Conservation (phyloP, 2,113 vertebrate genomes). For the Pagrus major region DNA sequence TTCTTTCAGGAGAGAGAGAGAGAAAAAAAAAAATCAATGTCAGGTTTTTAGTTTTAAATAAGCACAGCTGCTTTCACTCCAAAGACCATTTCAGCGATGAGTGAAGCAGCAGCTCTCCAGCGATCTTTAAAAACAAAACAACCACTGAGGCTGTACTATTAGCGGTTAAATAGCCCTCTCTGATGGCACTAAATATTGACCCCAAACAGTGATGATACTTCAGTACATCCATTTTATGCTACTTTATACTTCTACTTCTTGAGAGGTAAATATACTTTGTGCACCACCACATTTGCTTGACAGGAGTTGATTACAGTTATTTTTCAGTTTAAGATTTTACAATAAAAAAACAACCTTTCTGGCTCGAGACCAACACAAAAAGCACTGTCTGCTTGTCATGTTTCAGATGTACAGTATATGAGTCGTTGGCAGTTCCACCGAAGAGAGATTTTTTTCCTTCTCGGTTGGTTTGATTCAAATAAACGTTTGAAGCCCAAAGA, state of each 20-base stretch:
- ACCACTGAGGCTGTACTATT: neutral
- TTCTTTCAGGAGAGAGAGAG: slow-evolving; percentile 1
- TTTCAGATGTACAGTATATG: no score
- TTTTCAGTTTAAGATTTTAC: no score
- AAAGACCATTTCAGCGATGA: neutral
- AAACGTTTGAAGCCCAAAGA: no score
- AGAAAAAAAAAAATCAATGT: neutral
- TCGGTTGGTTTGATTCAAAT: no score
- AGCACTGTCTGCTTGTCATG: no score
- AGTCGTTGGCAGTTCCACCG: no score
- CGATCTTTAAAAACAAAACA: neutral
- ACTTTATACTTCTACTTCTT: neutral
- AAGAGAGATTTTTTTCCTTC: no score
- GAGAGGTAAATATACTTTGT: neutral
- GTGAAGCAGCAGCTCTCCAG: neutral
- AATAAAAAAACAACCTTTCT: no score
- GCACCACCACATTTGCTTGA: neutral
- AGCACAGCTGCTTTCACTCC: neutral
- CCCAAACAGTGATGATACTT: neutral
- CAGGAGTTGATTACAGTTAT: no score
- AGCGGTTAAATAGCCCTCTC: neutral
- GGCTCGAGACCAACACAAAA: no score
- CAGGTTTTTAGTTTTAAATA: slow-evolving; percentile 6
- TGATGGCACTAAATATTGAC: neutral
- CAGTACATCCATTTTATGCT: neutral